A percentile compares a stretch with the other conserved stretches of the same genome.
phyloP scores from a whole-genome alignment of 2,797 vertebrate genomes.

The Periparus ater region DNA sequence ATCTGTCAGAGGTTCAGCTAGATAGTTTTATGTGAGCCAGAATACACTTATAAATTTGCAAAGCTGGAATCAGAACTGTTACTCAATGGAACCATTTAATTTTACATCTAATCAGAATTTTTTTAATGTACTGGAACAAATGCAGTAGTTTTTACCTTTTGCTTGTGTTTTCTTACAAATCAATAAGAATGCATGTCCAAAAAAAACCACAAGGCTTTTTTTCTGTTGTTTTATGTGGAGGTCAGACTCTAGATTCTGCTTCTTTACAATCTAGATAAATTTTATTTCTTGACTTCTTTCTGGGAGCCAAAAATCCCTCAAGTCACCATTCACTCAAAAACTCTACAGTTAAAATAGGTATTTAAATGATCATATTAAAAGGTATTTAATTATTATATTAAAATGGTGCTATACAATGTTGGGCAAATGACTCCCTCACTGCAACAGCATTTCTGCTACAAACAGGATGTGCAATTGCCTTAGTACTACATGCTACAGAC shows the following conservation, averaged over 20 bases:
- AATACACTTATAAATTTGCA: constrained; percentile 33
- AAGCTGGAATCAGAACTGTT: constrained; percentile 18
- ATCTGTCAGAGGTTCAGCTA: constrained; percentile 34
- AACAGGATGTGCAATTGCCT: neutral
- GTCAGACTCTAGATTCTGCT: neutral
- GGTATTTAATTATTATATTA: no score
- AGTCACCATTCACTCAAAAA: neutral
- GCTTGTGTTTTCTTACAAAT: neutral
- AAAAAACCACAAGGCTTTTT: neutral
- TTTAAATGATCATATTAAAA: neutral
- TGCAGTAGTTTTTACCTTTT: neutral
- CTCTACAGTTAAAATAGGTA: neutral
- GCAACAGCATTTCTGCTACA: neutral
- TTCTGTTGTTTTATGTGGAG: neutral
- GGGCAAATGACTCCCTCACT: neutral
- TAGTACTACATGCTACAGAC: neutral
- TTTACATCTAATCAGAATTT: constrained; percentile 8
- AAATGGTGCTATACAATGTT: neutral
- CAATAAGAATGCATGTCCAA: fast-evolving
- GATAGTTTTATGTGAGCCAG: constrained; percentile 21
- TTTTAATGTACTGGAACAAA: neutral
- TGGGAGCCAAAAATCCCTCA: neutral
- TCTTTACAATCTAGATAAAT: neutral
- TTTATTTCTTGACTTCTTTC: neutral
- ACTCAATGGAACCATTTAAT: constrained; percentile 56